Evolutionary conservation across 2,113 vertebrate species (phyloP).

Genomic region (Petroica traversi): DNA sequence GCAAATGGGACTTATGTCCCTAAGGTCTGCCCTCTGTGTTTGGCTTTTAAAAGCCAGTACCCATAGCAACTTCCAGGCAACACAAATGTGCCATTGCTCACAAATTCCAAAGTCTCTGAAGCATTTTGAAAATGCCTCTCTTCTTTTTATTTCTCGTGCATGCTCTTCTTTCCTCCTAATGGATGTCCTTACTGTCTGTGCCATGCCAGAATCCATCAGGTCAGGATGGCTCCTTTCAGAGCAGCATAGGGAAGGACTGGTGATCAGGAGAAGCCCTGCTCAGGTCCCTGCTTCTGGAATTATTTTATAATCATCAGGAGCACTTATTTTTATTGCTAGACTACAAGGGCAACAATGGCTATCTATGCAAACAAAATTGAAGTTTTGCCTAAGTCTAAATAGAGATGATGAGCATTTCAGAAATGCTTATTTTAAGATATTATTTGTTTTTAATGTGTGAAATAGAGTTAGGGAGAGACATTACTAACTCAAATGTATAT

Average conservation of each 20-base stretch:
- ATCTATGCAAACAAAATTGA: neutral
- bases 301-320: neutral
- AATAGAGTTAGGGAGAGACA: neutral
- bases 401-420: neutral
- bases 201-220: neutral
- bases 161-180: neutral
- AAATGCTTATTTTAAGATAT: neutral
- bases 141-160: neutral
- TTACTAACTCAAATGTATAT: neutral
- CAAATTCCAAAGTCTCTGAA: constrained; percentile 9
- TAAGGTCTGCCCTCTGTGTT: constrained; percentile 4
- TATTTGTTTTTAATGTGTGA: neutral
- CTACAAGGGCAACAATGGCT: neutral
- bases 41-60: constrained; percentile 21
- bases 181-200: neutral
- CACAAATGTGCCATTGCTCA: neutral
- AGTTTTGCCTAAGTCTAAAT: neutral
- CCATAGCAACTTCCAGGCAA: constrained; percentile 50
- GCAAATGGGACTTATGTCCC: constrained; percentile 6
- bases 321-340: neutral
- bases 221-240: neutral
- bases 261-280: neutral
- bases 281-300: neutral
- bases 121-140: neutral
- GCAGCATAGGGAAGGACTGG: rapidly evolving